Evolutionary conservation across 2,113 vertebrate species (phyloP), one percentile per base, ranked within the genome.

Genomic region (Aspidoscelis tigris): DNA sequence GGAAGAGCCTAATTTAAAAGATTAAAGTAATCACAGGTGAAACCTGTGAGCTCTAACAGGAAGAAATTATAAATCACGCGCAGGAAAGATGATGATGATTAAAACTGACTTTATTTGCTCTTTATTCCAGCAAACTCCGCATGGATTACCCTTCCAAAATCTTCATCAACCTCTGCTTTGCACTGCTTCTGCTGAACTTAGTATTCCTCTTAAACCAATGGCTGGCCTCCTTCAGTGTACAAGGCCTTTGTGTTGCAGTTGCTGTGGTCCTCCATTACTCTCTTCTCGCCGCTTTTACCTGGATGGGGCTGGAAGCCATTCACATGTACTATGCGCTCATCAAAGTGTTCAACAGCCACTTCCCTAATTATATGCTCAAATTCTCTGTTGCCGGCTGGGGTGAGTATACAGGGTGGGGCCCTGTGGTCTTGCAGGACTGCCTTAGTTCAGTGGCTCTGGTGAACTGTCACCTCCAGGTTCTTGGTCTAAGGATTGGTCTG

Each of bases 291-390:
- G 96, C 98, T 44, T 98, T 99, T 92, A 96, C 95, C 0, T 98
- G 98, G 97, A 98, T 99, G 98, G 97, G 95, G 50, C 91, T 99
- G 81, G 97, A 98, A 87, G 97, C 97, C 0, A 82, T 98, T 43
- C 97, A 98, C 89, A 97, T 98, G 95, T 98, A 99, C 92, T 92
- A 98, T 7, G 94, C 96, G 68, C 90, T 99, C 69, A 93, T 99
- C 90, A 98, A 97, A 94, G 97, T 99, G 88, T 98, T 99, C 95
- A 98, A 98, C 74, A 93, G 93, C 87, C 99, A 98, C 24, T 58
- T 98, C 55, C 94, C 95, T 2, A 96, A 95, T 47, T 99, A 98
- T 89, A 97, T 97, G 74, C 92, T 98, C 69, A 99, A 99, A 92
- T 96, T 97, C 90, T 97, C 96, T 84, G 82, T 94, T 33, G 85